phyloP scores from a whole-genome alignment of 2,797 vertebrate species.

The Gambusia yucatana region DNA sequence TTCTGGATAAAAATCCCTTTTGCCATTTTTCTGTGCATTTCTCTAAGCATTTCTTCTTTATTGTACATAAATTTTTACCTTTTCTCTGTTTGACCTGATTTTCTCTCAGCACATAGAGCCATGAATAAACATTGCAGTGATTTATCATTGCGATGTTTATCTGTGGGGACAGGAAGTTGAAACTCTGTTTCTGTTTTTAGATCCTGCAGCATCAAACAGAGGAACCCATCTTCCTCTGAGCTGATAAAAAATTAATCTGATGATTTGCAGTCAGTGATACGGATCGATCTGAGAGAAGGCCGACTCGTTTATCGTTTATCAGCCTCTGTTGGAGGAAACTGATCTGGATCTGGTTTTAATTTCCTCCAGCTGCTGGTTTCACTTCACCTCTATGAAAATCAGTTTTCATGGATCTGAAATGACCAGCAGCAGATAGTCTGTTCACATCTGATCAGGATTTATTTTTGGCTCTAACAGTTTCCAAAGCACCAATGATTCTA shows the following conservation, averaged over 20 bases:
- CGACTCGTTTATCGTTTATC: neutral
- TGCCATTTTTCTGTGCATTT: neutral
- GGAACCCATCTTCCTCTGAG: neutral
- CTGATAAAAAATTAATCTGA: conserved; percentile 14
- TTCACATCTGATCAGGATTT: neutral
- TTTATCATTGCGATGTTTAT: neutral
- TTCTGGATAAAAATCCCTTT: neutral
- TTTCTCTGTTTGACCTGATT: neutral
- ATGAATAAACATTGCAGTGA: neutral
- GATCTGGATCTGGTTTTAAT: neutral
- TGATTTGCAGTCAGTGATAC: neutral
- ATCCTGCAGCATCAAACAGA: neutral
- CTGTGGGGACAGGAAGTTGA: neutral
- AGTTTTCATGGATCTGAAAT: conserved; percentile 26
- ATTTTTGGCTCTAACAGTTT: conserved; percentile 11
- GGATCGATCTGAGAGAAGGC: neutral
- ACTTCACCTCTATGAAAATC: conserved; percentile 8
- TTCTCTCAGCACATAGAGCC: neutral
- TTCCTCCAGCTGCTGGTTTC: conserved; percentile 19
- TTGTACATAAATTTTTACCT: neutral
- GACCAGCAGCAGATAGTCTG: conserved; percentile 3
- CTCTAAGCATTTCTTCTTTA: neutral
- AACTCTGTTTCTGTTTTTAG: conserved; percentile 12
- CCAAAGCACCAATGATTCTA: neutral
- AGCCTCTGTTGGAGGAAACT: conserved; percentile 18